These are phyloP conservation scores for Corella eumyota DNA, from an alignment of 23 tunicate species.

Conservation along the genomic window DNA sequence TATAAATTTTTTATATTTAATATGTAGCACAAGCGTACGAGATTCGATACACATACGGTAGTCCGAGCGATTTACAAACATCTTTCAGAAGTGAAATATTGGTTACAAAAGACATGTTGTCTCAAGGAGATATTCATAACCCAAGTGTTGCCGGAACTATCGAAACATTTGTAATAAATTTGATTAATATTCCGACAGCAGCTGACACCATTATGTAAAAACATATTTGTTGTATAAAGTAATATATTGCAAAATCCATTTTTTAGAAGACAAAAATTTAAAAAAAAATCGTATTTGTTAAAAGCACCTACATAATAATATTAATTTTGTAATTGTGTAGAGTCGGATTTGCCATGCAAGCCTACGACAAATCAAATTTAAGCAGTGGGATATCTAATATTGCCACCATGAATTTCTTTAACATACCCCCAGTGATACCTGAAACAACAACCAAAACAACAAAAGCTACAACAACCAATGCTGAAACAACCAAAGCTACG, in stretches of 20 bases:
- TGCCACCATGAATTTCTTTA: no score
- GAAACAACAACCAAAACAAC: no score
- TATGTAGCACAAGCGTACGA: constrained; percentile 24
- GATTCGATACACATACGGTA: constrained; percentile 34
- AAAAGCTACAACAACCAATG: no score
- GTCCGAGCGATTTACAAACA: constrained; percentile 8
- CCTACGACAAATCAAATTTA: no score
- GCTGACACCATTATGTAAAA: neutral
- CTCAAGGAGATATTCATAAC: constrained; percentile 12
- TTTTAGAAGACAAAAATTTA: neutral
- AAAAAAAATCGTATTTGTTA: no score
- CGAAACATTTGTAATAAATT: constrained; percentile 15
- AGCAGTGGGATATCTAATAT: no score
- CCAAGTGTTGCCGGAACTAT: constrained; percentile 20
- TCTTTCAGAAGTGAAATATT: constrained; percentile 3
- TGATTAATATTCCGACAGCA: constrained; percentile 21
- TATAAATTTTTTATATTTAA: no score
- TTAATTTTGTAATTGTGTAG: neutral
- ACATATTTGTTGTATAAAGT: neutral
- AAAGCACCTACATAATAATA: no score
- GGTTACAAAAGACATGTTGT: constrained; percentile 1
- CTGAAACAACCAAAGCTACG: no score
- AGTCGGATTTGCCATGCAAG: constrained; percentile 1
- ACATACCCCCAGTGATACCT: no score
- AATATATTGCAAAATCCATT: neutral